phyloP scores from a whole-genome alignment of 1,140 invertebrate genomes.

The Drosophila navojoa region DNA sequence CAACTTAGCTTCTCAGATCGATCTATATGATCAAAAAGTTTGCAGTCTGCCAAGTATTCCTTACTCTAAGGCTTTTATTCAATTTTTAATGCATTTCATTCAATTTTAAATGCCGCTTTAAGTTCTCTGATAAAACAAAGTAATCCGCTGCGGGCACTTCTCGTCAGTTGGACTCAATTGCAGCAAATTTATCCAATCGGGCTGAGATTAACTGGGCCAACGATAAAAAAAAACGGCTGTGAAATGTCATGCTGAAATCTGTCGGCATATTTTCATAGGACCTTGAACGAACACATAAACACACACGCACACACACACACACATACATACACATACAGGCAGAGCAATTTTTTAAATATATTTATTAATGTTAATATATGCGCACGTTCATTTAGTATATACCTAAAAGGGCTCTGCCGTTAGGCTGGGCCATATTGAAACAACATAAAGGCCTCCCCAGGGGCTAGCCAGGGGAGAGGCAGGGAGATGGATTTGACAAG shows the following conservation, averaged over 20 bases:
- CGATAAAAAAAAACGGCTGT: conserved; percentile 11
- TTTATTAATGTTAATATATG: conserved; percentile 8
- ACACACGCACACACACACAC: too few relatives aligned
- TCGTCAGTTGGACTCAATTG: conserved; percentile 9
- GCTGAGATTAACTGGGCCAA: conserved; percentile 6
- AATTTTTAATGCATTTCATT: too few relatives aligned
- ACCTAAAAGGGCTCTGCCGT: conserved; percentile 27
- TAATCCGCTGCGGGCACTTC: too few relatives aligned
- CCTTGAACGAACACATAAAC: too few relatives aligned
- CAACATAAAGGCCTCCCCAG: not conserved
- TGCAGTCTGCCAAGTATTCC: too few relatives aligned
- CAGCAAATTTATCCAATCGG: conserved; percentile 12
- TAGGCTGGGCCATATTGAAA: conserved; percentile 35
- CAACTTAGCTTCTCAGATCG: too few relatives aligned
- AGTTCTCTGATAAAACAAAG: too few relatives aligned
- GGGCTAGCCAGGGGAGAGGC: not conserved
- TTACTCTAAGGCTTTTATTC: too few relatives aligned
- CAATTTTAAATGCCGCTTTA: too few relatives aligned
- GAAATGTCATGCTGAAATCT: conserved; percentile 22
- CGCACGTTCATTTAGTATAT: not conserved
- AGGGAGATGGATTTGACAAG: not conserved
- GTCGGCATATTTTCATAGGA: conserved; percentile 22
- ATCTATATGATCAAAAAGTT: too few relatives aligned
- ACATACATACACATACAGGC: too few relatives aligned
- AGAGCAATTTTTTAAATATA: not conserved